Percentiles rank a stretch among this genome's conserved stretches.
Conservation (phyloP, 2,888 invertebrate genomes). For the Myopa testacea region DNA sequence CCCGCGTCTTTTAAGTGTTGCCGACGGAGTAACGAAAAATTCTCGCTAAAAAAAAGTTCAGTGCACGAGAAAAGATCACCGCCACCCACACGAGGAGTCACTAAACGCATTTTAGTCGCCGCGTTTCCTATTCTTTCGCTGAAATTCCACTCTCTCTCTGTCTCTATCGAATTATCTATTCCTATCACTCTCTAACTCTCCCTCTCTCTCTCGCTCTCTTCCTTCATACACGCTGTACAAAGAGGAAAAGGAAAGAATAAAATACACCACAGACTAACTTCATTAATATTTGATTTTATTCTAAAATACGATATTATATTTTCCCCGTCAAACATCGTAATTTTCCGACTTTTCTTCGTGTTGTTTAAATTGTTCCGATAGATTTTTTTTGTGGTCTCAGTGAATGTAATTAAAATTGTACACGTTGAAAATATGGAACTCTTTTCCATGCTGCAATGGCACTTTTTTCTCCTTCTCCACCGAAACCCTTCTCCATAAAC, state of each 20-base stretch:
- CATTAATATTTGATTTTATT: slow-evolving; percentile 11
- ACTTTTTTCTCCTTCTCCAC: too few relatives aligned
- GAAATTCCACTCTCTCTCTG: background rate
- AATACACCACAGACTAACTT: slow-evolving; percentile 24
- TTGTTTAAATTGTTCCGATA: background rate
- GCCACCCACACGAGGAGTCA: background rate
- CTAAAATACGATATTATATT: background rate
- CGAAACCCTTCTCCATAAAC: too few relatives aligned
- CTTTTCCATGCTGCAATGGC: too few relatives aligned
- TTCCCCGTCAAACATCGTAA: slow-evolving; percentile 18
- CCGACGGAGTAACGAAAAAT: slow-evolving; percentile 15
- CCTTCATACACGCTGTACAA: background rate
- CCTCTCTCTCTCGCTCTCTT: background rate
- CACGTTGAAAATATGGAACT: too few relatives aligned
- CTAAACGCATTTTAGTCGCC: background rate
- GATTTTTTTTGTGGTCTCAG: background rate
- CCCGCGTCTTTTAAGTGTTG: background rate
- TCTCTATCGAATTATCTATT: background rate
- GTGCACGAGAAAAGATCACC: background rate
- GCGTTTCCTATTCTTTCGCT: background rate
- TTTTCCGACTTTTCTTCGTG: slow-evolving; percentile 13
- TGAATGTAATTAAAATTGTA: background rate
- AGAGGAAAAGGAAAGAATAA: background rate
- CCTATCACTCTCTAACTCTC: background rate
- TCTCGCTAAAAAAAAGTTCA: background rate